phyloP scores from a whole-genome alignment of 2,113 vertebrate genomes.

The Macrotus californicus region DNA sequence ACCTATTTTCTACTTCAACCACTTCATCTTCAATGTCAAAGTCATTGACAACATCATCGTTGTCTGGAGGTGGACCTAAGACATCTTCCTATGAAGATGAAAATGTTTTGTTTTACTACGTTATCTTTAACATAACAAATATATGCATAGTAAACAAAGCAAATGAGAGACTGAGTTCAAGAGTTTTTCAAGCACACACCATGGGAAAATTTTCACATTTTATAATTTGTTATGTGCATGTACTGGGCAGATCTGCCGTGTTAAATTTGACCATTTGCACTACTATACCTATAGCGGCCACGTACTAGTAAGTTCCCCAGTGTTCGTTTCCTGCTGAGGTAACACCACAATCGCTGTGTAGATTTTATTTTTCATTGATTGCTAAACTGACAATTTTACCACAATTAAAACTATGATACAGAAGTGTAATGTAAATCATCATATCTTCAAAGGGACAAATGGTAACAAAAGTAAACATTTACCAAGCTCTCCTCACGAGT shows the following conservation, averaged over 20 bases:
- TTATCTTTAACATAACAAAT: not conserved
- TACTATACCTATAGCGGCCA: constrained; percentile 10
- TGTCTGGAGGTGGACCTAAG: constrained; percentile 96
- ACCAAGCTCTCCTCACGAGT: constrained; percentile 98
- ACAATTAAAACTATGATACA: constrained; percentile 46
- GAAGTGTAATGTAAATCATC: constrained; percentile 18
- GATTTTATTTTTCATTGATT: constrained; percentile 14
- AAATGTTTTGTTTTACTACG: constrained; percentile 26
- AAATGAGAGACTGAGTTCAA: constrained; percentile 22
- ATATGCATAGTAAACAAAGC: not conserved
- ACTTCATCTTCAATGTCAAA: constrained; percentile 99
- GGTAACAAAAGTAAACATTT: constrained; percentile 75
- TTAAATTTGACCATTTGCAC: not conserved
- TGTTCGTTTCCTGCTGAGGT: constrained; percentile 22
- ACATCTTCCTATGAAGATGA: constrained; percentile 90
- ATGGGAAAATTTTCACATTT: not conserved
- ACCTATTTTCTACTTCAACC: constrained; percentile 98
- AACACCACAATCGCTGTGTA: not conserved
- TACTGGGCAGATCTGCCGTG: not conserved
- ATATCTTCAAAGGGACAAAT: constrained; percentile 59
- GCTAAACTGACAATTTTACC: constrained; percentile 5
- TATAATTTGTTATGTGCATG: not conserved
- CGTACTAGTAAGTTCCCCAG: not conserved
- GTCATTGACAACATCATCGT: constrained; percentile 97
- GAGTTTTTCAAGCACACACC: not conserved